Conservation (phyloP, 2,797 vertebrate species). For the Periparus ater region DNA sequence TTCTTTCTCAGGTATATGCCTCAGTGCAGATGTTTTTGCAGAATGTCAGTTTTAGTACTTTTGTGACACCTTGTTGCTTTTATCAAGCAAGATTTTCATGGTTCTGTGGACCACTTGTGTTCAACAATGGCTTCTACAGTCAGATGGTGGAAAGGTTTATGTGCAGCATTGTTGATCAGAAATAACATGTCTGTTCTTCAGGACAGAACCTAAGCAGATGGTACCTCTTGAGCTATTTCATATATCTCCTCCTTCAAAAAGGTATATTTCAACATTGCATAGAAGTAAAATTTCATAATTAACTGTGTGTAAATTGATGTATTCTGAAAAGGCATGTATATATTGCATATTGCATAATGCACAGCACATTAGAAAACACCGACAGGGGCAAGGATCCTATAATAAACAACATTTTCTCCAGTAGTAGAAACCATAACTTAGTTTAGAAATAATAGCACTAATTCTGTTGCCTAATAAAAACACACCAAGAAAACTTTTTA, state of each 20-base stretch:
- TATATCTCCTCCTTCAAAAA: background rate
- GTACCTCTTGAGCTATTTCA: background rate
- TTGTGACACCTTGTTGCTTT: slow-evolving; percentile 35
- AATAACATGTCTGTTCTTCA: background rate
- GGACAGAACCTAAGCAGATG: background rate
- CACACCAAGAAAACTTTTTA: background rate
- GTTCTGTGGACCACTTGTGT: background rate
- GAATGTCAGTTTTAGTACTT: background rate
- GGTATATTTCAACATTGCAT: background rate
- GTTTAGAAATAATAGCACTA: background rate
- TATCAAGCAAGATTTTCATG: background rate
- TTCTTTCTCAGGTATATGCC: background rate
- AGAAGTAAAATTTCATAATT: background rate
- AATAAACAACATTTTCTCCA: background rate
- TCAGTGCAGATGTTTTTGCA: background rate
- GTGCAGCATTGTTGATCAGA: background rate
- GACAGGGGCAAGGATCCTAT: background rate
- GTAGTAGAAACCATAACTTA: background rate
- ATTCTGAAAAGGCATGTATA: background rate
- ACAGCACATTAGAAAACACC: background rate
- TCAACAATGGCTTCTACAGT: background rate
- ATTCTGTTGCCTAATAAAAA: background rate
- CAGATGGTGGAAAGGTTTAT: slow-evolving; percentile 7
- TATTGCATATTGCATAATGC: background rate
- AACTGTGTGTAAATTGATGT: background rate